Conservation (phyloP, 2,888 invertebrate genomes). For the Beris morrisii region DNA sequence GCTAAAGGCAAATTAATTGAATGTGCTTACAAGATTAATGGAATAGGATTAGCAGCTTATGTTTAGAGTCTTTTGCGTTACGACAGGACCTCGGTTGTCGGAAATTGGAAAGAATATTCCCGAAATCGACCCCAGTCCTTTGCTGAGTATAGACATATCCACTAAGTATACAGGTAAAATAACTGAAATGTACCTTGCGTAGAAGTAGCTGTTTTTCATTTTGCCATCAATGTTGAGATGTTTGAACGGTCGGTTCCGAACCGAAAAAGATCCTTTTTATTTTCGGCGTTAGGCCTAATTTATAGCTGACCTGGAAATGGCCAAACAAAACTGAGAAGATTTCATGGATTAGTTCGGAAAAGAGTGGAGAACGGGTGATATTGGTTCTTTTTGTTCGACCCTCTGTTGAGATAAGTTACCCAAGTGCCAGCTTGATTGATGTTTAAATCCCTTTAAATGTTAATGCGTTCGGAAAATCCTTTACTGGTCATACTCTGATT, state of each 20-base stretch:
- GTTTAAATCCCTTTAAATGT: conserved; percentile 24
- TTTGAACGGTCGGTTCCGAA: too few relatives aligned
- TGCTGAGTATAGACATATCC: neutral
- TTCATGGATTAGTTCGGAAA: neutral
- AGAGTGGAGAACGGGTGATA: neutral
- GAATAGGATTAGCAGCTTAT: conserved; percentile 12
- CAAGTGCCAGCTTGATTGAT: conserved; percentile 24
- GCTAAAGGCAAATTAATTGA: conserved; percentile 16
- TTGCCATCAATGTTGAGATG: too few relatives aligned
- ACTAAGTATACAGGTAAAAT: neutral
- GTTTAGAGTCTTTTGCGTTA: neutral
- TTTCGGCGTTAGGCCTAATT: neutral
- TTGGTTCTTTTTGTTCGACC: conserved; percentile 1
- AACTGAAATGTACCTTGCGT: neutral
- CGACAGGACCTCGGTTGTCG: conserved; percentile 1
- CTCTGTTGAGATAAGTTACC: conserved; percentile 8
- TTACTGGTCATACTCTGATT: neutral
- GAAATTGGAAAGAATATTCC: conserved; percentile 5
- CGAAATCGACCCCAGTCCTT: neutral
- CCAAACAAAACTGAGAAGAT: neutral
- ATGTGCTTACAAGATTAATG: conserved; percentile 16
- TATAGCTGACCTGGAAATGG: conserved; percentile 16
- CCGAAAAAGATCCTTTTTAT: too few relatives aligned
- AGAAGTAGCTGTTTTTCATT: too few relatives aligned
- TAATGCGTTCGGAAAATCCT: conserved; percentile 6